Evolutionary conservation across 1,140 invertebrate species (phyloP).

Genomic region (Mesaphorura yosii): DNA sequence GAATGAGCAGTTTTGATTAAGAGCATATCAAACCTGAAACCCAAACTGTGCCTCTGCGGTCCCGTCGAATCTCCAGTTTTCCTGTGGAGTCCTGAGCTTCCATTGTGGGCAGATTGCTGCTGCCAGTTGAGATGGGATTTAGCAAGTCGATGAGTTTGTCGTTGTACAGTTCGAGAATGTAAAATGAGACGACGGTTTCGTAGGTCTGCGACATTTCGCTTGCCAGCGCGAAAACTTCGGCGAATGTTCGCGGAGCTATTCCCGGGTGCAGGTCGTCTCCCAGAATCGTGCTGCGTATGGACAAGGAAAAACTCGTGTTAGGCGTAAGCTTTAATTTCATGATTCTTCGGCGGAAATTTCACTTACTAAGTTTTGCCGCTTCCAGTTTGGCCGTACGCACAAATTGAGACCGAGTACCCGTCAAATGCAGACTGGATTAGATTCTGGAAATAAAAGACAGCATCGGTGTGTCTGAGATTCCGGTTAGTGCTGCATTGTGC

Average conservation of each 20-base stretch:
- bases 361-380: conserved; percentile 82
- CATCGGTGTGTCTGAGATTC: no score
- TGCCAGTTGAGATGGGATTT: conserved; percentile 13
- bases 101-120: conserved; percentile 24
- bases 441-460: conserved; percentile 20
- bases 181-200: conserved; percentile 30
- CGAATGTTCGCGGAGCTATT: conserved; percentile 33
- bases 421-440: conserved; percentile 69
- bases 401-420: conserved; percentile 91
- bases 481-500: no score
- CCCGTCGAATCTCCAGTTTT: conserved; percentile 42
- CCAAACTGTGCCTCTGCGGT: conserved; percentile 42
- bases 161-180: conserved; percentile 34
- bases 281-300: conserved; percentile 32
- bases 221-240: conserved; percentile 30
- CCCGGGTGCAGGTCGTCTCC: conserved; percentile 32
- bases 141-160: conserved; percentile 34
- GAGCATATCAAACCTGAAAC: conserved; percentile 35
- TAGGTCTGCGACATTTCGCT: conserved; percentile 24
- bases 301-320: no score
- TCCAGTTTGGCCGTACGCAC: conserved; percentile 91
- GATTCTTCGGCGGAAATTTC: no score
- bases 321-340: no score
- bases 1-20: no score
- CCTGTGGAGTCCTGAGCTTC: no score